These are phyloP conservation scores for Esperia sulphurella DNA, from an alignment of 2,888 invertebrate species.

Conservation along the genomic window DNA sequence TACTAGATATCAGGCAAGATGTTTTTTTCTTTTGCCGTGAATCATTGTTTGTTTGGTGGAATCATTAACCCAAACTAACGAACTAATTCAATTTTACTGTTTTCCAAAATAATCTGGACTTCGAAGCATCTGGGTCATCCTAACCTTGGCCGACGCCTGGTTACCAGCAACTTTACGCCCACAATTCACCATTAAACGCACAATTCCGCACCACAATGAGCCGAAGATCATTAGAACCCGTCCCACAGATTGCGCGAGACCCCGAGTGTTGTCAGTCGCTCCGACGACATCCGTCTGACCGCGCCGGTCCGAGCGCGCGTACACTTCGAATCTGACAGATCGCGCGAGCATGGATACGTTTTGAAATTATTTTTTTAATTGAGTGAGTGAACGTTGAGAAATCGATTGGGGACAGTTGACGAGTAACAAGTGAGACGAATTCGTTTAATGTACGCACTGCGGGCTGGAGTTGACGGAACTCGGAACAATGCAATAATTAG, in stretches of 20 bases:
- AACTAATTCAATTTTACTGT: background rate
- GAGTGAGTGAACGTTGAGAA: slow-evolving; percentile 34
- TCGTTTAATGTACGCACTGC: slow-evolving; percentile 46
- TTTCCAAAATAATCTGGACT: background rate
- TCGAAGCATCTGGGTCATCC: slow-evolving; percentile 3
- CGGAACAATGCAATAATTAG: slow-evolving; percentile 46
- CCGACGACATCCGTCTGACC: slow-evolving; percentile 59
- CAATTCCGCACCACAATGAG: slow-evolving; percentile 56
- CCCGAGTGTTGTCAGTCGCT: slow-evolving; percentile 54
- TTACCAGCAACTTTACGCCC: slow-evolving; percentile 48
- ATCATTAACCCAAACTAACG: background rate
- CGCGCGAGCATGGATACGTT: slow-evolving; percentile 21
- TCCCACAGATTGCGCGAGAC: slow-evolving; percentile 41
- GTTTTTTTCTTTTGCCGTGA: no score
- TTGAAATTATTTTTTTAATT: slow-evolving; percentile 24
- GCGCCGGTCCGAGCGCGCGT: slow-evolving; percentile 44
- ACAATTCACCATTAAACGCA: slow-evolving; percentile 58
- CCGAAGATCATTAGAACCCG: slow-evolving; percentile 62
- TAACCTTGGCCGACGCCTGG: slow-evolving; percentile 38
- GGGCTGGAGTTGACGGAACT: slow-evolving; percentile 33
- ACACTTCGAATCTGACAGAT: slow-evolving; percentile 27
- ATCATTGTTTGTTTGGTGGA: no score
- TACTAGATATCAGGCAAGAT: no score
- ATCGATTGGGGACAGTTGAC: slow-evolving; percentile 48
- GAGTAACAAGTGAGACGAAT: slow-evolving; percentile 48